Percentiles rank a stretch among this genome's conserved stretches.
These are phyloP conservation scores for Gymnoscopelus braueri DNA, from an alignment of 2,797 vertebrate species.

Conservation along the genomic window DNA sequence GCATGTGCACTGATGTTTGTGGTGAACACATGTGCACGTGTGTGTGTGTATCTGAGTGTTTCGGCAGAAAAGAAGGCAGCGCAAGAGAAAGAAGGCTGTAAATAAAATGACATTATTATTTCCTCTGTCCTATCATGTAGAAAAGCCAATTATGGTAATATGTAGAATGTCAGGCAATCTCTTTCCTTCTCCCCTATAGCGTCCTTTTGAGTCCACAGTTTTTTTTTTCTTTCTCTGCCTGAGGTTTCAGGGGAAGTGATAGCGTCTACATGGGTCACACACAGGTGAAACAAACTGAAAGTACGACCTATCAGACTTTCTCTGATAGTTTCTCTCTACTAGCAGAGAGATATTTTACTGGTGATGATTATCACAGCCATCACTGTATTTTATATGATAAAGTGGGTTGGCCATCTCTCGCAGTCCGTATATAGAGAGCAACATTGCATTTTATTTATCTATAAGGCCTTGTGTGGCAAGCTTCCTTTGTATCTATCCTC, in stretches of 20 bases:
- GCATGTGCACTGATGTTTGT: slow-evolving; percentile 90
- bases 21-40: slow-evolving; percentile 71
- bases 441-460: no score
- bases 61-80: slow-evolving; percentile 52
- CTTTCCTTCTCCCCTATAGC: slow-evolving; percentile 60
- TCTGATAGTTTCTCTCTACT: no score
- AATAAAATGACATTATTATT: slow-evolving; percentile 99
- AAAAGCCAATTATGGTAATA: slow-evolving; percentile 99
- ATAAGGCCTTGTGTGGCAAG: no score
- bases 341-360: no score
- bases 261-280: slow-evolving; percentile 83
- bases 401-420: no score
- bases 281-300: slow-evolving; percentile 55
- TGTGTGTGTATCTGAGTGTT: neutral
- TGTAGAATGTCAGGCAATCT: slow-evolving; percentile 97
- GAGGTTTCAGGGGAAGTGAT: slow-evolving; percentile 83
- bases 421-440: no score
- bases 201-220: slow-evolving; percentile 59
- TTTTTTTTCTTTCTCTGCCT: slow-evolving; percentile 64
- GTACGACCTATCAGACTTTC: no score
- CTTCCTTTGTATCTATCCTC: no score
- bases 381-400: no score
- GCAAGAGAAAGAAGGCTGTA: slow-evolving; percentile 95
- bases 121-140: slow-evolving; percentile 99
- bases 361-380: no score